Conservation (phyloP, 2,888 invertebrate species). For the Dasypogon diadema region DNA sequence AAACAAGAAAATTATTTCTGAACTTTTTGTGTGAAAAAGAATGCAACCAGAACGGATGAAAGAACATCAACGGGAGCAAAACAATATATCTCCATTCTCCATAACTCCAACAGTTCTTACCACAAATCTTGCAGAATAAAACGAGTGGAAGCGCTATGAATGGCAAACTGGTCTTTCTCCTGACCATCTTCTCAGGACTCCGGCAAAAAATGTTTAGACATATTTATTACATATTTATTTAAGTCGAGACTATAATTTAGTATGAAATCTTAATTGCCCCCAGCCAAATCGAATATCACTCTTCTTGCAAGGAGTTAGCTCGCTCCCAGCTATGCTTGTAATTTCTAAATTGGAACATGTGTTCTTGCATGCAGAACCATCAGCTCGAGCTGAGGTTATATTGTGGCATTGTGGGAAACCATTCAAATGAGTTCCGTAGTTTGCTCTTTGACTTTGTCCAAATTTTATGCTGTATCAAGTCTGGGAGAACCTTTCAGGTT, state of each 20-base stretch:
- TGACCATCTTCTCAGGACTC: slow-evolving; percentile 6
- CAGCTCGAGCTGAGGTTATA: no score
- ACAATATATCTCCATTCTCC: slow-evolving; percentile 28
- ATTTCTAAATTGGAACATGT: no score
- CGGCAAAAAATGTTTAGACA: slow-evolving; percentile 8
- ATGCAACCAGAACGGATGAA: slow-evolving; percentile 27
- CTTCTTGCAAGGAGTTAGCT: no score
- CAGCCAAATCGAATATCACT: neutral
- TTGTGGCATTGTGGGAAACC: no score
- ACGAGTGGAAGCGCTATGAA: slow-evolving; percentile 23
- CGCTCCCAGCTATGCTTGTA: no score
- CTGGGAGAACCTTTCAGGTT: no score
- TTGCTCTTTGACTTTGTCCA: no score
- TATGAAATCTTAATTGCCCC: slow-evolving; percentile 1
- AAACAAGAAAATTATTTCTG: slow-evolving; percentile 33
- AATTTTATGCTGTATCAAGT: no score
- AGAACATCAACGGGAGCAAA: slow-evolving; percentile 26
- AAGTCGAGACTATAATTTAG: neutral
- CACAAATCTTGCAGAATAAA: slow-evolving; percentile 8
- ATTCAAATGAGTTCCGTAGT: no score
- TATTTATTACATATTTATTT: neutral
- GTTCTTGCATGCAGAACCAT: no score
- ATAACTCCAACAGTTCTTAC: neutral
- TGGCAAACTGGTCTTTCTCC: slow-evolving; percentile 45
- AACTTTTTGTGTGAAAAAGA: slow-evolving; percentile 16